Base-by-base conservation (phyloP, 2,888 invertebrate genomes). In the Drosophila imparisetae region DNA sequence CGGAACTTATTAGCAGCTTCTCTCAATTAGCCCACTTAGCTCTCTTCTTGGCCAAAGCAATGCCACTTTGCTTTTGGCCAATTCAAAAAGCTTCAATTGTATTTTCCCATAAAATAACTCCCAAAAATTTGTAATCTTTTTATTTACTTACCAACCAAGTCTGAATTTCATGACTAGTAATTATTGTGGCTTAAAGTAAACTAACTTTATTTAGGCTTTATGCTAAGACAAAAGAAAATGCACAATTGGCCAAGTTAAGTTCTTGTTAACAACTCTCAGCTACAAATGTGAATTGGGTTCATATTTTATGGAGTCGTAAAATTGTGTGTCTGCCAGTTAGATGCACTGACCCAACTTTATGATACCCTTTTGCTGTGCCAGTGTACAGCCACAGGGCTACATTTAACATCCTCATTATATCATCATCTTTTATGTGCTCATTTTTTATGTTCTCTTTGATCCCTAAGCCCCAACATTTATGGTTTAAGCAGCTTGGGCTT, bases 361-460 rank as follows among this genome's bases (percentile, higher is more conserved):
- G 15, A 15, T 24, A 45, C 45, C 21, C 21, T 15, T 24, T 45
- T 45, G 6, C 21, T 13, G 21, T 7, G 7, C 21, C 21, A 24
- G 45, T 15, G 1, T 24, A 24, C 8, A 8, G 24, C 45, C 24
- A 0, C 2, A 24, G 45, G 45, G 45, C 4, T 10, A 10, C 45
- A 45, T 21, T 24, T 24, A 24, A 8, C 21, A 45, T 24, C 4
- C 45, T 45, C 45, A 45, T 45, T 24, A 45, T 15, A 24, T 8
- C 21, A 45, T 45, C 45, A 15, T 21, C 2, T 45, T 45, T 45
- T 24, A 45, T 45, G 45, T 45, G 4, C 45, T 45, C 45, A 24
- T 45, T 45, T 45, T 45, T 45, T 24, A 45, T 45, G 45, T 45
- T 8, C 45, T 45, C 45, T 45, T 45, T 45, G 45, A 45, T 45